Percentiles rank a stretch among this genome's conserved stretches.
These are phyloP conservation scores for Saccostrea echinata DNA, from an alignment of 1,140 invertebrate genomes.

Conservation along the genomic window DNA sequence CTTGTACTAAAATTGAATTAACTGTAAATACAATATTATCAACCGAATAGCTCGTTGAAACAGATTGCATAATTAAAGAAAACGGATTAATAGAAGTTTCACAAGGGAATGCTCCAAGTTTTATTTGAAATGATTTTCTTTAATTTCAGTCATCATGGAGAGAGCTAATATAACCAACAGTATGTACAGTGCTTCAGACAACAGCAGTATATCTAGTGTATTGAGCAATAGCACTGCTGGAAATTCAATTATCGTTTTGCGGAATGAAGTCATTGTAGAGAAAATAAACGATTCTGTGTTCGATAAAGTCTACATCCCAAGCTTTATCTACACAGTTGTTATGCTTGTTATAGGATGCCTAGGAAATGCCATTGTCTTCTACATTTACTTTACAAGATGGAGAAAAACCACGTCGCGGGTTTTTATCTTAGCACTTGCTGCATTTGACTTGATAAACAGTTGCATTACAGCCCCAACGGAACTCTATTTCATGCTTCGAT, in stretches of 20 bases:
- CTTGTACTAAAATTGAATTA: too few relatives aligned
- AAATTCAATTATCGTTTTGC: neutral
- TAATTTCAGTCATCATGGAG: neutral
- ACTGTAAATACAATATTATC: too few relatives aligned
- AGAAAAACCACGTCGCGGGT: slow-evolving; percentile 59
- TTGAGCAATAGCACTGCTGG: neutral
- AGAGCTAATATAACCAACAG: neutral
- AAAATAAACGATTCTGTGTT: slow-evolving; percentile 36
- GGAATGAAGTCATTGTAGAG: neutral
- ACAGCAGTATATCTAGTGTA: neutral
- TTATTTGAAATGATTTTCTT: neutral
- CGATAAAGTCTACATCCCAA: slow-evolving; percentile 52
- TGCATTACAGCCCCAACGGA: slow-evolving; percentile 69
- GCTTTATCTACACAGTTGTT: slow-evolving; percentile 58
- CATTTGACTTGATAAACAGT: slow-evolving; percentile 68
- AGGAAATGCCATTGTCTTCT: slow-evolving; percentile 67
- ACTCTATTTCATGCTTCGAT: slow-evolving; percentile 59
- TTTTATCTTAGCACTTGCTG: slow-evolving; percentile 63
- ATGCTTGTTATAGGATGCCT: slow-evolving; percentile 64
- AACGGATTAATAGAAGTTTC: too few relatives aligned
- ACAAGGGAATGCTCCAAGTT: too few relatives aligned
- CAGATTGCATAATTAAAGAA: too few relatives aligned
- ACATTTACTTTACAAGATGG: slow-evolving; percentile 67
- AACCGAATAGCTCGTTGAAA: too few relatives aligned
- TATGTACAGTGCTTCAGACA: neutral